A percentile compares a stretch with the other conserved stretches of the same genome.
Evolutionary conservation across 2,888 invertebrate species (phyloP).

Genomic region (Meghimatium bilineatum): DNA sequence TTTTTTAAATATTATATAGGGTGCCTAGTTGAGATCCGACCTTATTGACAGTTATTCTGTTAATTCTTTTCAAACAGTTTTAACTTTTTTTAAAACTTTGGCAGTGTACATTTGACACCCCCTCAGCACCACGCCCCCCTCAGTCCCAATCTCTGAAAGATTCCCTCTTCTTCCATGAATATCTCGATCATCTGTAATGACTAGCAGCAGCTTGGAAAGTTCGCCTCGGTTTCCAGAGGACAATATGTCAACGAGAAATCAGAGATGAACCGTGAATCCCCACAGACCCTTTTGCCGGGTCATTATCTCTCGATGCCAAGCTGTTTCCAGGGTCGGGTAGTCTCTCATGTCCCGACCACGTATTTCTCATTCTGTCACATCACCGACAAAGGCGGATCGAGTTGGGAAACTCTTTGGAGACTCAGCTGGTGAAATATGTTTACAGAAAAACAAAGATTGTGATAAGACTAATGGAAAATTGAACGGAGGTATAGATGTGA

Average conservation of each 20-base stretch:
- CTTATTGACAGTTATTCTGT: too few relatives aligned
- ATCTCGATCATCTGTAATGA: slow-evolving; percentile 35
- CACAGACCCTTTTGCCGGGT: slow-evolving; percentile 2
- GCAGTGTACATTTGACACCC: too few relatives aligned
- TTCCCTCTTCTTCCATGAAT: not conserved
- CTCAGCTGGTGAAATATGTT: not conserved
- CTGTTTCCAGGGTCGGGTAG: slow-evolving; percentile 8
- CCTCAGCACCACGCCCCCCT: too few relatives aligned
- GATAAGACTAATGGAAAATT: not conserved
- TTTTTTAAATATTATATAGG: too few relatives aligned
- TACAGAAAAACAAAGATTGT: not conserved
- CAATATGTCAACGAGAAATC: slow-evolving; percentile 40
- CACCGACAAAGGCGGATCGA: not conserved
- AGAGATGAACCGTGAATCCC: slow-evolving; percentile 23
- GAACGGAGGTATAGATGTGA: too few relatives aligned
- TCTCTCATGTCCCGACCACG: not conserved
- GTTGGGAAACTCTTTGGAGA: not conserved
- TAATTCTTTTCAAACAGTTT: too few relatives aligned
- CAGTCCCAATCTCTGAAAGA: not conserved
- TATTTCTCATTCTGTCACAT: not conserved
- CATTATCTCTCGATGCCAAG: slow-evolving; percentile 31
- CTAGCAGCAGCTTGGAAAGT: slow-evolving; percentile 32
- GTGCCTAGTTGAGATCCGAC: too few relatives aligned
- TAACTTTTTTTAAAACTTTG: too few relatives aligned
- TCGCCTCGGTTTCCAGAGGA: slow-evolving; percentile 24